Evolutionary conservation across 2,888 invertebrate species (phyloP).

Genomic region (Subacronicta megacephala): DNA sequence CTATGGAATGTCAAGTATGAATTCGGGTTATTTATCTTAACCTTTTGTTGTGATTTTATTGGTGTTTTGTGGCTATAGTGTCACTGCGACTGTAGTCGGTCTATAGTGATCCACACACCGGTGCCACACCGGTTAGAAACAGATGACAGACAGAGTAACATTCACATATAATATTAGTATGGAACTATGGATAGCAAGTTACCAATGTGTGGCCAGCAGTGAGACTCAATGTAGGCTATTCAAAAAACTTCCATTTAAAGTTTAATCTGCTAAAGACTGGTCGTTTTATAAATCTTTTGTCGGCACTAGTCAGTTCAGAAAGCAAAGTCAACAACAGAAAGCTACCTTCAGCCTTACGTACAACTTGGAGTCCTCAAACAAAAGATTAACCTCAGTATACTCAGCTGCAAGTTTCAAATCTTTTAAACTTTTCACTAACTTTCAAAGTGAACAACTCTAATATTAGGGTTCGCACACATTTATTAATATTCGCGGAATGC

Average conservation of each 20-base stretch:
- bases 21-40: constrained; percentile 18
- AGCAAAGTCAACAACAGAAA: constrained; percentile 5
- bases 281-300: background rate
- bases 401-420: constrained; percentile 19
- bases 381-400: constrained; percentile 33
- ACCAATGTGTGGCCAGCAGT: no score
- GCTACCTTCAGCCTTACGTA: background rate
- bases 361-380: constrained; percentile 28
- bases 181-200: no score
- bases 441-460: constrained; percentile 11
- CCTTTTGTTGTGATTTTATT: no score
- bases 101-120: no score
- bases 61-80: no score
- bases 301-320: background rate
- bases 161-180: no score
- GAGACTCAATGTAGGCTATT: no score
- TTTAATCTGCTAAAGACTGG: background rate
- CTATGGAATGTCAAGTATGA: constrained; percentile 20
- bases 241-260: background rate
- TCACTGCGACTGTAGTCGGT: no score
- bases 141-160: no score
- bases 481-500: background rate
- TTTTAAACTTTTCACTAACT: constrained; percentile 20
- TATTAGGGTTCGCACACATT: constrained; percentile 3
- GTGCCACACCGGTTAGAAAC: no score